Base-by-base conservation (phyloP, 1,140 invertebrate species). In the Asobara japonica region DNA sequence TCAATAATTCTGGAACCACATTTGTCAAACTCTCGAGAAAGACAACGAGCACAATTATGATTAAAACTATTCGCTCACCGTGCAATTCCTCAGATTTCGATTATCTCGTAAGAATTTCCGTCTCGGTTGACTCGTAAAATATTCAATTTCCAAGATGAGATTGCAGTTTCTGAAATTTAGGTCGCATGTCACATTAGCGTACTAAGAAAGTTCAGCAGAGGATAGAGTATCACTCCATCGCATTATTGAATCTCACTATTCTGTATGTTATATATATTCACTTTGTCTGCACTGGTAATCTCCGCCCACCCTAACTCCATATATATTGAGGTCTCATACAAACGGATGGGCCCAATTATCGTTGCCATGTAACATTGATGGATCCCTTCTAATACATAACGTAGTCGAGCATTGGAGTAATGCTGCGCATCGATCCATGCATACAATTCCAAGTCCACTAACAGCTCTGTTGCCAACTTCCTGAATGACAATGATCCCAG, bases 291-390 rank as follows among this genome's bases (percentile, higher is more conserved):
- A 16, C 41, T 33, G 61, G 20, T 16, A 64, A 64, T 33, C 6
- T 16, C 22, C 10, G 18, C 61, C 8, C 18, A 56, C 22, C 25
- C 51, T 20, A 56, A 18, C 51, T 45, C 41, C 41, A 45, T 13
- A 16, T 16, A 45, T n/a, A 13, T 36, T 20, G 20, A 25, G 20
- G 38, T 36, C 41, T 65, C 10, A 36, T 22, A 13, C 64, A 65
- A 36, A 41, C 33, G 30, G 64, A 36, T 65, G 51, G 22, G 22
- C 51, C 20, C 64, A 38, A 65, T 65, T 65, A 65, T 36, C 64
- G 31, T 65, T 41, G 20, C 33, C 16, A 38, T 65, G 33, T 41
- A 41, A 65, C 38, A 65, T 65, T 65, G 64, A 65, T 41, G 22
- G 29, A 64, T 29, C 25, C 31, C 29, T n/a, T 30, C 27, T 64